Percentiles rank a stretch among this genome's conserved stretches.
phyloP scores from a whole-genome alignment of 2,113 vertebrate genomes.

The Nycticryphes semicollaris region DNA sequence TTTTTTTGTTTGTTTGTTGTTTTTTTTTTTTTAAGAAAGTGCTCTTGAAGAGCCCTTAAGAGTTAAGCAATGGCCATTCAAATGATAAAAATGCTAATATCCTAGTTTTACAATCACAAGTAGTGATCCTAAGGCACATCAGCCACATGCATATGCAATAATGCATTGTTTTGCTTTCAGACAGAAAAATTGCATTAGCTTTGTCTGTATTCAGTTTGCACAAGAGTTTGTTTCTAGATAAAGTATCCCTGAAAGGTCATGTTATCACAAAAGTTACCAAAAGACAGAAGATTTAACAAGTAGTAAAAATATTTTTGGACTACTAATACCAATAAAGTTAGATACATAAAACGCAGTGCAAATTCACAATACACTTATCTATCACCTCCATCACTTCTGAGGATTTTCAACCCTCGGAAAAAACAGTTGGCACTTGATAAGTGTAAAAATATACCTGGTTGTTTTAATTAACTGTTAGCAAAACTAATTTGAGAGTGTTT shows the following conservation, averaged over 20 bases:
- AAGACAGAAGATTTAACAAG: conserved; percentile 64
- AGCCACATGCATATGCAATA: conserved; percentile 48
- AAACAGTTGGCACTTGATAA: conserved; percentile 55
- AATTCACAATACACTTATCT: conserved; percentile 53
- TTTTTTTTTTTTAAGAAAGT: neutral
- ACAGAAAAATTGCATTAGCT: conserved; percentile 45
- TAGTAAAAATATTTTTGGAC: conserved; percentile 59
- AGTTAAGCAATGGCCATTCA: conserved; percentile 43
- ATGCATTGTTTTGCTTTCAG: conserved; percentile 44
- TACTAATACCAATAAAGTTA: conserved; percentile 32
- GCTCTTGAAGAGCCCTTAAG: conserved; percentile 46
- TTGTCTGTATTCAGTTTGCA: conserved; percentile 45
- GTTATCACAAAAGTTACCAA: conserved; percentile 72
- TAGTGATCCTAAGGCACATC: conserved; percentile 80
- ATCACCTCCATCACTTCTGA: conserved; percentile 19
- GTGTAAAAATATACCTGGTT: conserved; percentile 60
- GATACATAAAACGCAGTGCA: conserved; percentile 65
- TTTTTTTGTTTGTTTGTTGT: too few relatives aligned
- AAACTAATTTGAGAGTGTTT: conserved; percentile 20
- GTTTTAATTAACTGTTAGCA: neutral
- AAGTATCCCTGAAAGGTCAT: conserved; percentile 79
- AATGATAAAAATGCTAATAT: conserved; percentile 17
- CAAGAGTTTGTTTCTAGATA: conserved; percentile 51
- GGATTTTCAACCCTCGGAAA: neutral
- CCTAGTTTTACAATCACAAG: conserved; percentile 58